A percentile compares a stretch with the other conserved stretches of the same genome.
These are phyloP conservation scores for Trichogramma evanescens DNA, from an alignment of 2,888 invertebrate genomes.

Conservation along the genomic window DNA sequence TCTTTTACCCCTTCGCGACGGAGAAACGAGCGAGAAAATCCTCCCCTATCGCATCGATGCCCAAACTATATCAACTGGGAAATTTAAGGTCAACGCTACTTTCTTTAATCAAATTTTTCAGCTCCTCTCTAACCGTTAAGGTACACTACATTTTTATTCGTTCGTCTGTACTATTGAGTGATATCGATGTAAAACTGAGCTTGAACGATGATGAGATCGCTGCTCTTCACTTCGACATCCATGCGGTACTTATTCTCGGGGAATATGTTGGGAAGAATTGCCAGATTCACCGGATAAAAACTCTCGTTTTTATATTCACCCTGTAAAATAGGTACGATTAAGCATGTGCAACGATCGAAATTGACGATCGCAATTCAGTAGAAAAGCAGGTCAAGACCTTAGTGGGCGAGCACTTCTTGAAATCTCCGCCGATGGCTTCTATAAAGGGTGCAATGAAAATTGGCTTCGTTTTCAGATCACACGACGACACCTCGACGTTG, in stretches of 20 bases:
- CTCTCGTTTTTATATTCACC: constrained; percentile 2
- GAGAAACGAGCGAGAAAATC: too few relatives aligned
- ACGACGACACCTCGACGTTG: background rate
- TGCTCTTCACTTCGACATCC: background rate
- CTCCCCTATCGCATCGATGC: too few relatives aligned
- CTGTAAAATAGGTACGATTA: background rate
- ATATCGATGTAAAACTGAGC: background rate
- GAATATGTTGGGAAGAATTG: background rate
- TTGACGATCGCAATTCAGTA: too few relatives aligned
- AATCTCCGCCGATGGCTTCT: background rate
- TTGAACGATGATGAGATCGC: background rate
- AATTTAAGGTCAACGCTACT: too few relatives aligned
- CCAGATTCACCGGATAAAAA: background rate
- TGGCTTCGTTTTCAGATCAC: background rate
- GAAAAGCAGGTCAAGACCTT: background rate
- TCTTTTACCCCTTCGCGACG: too few relatives aligned
- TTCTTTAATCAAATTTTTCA: too few relatives aligned
- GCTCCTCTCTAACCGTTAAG: too few relatives aligned
- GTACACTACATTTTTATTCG: too few relatives aligned
- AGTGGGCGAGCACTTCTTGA: background rate
- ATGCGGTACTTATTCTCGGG: background rate
- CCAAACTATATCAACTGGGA: too few relatives aligned
- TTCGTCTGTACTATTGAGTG: too few relatives aligned
- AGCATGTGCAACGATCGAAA: too few relatives aligned
- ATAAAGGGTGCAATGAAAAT: background rate